These are phyloP conservation scores for Falco columbarius DNA, from an alignment of 2,797 vertebrate genomes.

Conservation along the genomic window DNA sequence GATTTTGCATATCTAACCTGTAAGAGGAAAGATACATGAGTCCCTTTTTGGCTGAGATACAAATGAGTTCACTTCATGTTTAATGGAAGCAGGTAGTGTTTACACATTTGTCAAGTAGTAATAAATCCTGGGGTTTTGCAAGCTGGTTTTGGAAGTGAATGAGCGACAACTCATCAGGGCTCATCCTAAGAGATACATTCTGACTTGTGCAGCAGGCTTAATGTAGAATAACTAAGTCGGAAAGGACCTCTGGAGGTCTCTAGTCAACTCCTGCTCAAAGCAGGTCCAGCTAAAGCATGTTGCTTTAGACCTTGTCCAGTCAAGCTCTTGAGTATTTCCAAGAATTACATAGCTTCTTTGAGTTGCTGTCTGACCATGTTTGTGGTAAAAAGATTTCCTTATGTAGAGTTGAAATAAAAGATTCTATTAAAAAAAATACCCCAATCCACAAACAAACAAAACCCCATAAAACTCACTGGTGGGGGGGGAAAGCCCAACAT, in stretches of 20 bases:
- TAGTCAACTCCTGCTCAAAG: neutral
- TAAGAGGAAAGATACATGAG: neutral
- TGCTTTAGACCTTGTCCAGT: neutral
- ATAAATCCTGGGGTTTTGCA: neutral
- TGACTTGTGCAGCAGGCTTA: neutral
- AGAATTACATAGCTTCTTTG: neutral
- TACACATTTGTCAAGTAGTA: neutral
- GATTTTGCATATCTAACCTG: neutral
- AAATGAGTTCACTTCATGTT: neutral
- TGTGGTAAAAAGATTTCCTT: neutral
- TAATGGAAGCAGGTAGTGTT: neutral
- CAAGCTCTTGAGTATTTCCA: neutral
- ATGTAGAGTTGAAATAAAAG: neutral
- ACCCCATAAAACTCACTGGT: neutral
- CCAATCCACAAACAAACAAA: neutral
- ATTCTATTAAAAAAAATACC: neutral
- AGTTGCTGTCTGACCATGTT: neutral
- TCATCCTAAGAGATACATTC: neutral
- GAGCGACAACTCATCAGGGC: neutral
- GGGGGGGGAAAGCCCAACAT: rapidly evolving
- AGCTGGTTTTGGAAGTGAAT: neutral
- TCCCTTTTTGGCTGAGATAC: neutral
- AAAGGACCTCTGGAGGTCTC: neutral
- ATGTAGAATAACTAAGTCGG: rapidly evolving
- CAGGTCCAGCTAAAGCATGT: neutral